A percentile compares a stretch with the other conserved stretches of the same genome.
phyloP scores from a whole-genome alignment of 2,113 vertebrate genomes.

The Chloropsis cyanopogon region DNA sequence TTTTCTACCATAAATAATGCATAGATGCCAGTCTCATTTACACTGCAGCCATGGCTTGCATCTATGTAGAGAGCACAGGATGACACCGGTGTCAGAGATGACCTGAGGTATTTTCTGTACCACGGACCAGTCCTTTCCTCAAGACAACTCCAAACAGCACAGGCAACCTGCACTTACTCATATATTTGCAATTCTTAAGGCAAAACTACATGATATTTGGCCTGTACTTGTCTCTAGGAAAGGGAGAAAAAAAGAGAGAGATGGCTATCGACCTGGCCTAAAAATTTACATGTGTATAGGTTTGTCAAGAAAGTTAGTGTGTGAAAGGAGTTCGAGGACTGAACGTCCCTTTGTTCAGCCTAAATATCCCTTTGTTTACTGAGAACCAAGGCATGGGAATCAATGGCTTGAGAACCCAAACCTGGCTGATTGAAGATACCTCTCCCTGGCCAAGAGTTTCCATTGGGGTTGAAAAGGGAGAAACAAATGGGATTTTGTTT shows the following conservation, averaged over 20 bases:
- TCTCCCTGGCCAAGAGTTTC: background rate
- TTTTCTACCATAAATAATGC: conserved; percentile 9
- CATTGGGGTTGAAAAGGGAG: background rate
- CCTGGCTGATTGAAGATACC: background rate
- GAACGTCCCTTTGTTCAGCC: background rate
- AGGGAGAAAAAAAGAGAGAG: background rate
- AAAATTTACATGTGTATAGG: conserved; percentile 37
- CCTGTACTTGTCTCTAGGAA: background rate
- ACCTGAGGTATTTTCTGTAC: background rate
- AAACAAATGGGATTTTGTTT: background rate
- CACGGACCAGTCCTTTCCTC: background rate
- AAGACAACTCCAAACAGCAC: background rate
- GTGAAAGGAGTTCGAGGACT: background rate
- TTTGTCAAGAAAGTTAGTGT: background rate
- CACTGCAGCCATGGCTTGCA: background rate
- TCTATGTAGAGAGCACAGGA: background rate
- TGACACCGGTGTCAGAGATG: background rate
- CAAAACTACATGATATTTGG: fast-evolving
- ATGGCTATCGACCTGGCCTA: background rate
- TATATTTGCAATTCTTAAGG: background rate
- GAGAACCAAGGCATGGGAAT: background rate
- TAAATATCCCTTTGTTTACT: conserved; percentile 11
- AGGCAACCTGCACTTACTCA: background rate
- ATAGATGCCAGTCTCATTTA: background rate
- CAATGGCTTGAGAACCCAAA: background rate